Evolutionary conservation across 2,113 vertebrate species (phyloP).

Genomic region (Macaca mulatta): DNA sequence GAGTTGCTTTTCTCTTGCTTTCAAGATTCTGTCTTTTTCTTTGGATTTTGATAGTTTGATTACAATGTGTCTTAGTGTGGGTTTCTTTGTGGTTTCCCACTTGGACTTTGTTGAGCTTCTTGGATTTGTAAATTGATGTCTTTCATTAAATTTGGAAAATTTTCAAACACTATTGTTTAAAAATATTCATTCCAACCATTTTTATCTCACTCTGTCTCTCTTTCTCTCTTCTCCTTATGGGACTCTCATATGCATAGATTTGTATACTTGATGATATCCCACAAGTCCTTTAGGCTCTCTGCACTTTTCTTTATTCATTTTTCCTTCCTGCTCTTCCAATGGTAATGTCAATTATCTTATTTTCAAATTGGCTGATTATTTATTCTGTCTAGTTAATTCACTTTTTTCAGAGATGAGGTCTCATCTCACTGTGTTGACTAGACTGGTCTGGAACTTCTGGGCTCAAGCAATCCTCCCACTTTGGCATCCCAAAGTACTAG

Average conservation of each 20-base stretch:
- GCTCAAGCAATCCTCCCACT: too few species aligned
- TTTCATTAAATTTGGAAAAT: neutral
- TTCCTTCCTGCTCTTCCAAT: neutral
- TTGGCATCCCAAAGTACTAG: too few species aligned
- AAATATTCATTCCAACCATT: neutral
- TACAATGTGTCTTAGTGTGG: neutral
- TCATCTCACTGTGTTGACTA: too few species aligned
- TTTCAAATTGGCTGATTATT: neutral
- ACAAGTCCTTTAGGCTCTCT: neutral
- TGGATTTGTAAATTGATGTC: neutral
- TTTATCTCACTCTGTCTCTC: neutral
- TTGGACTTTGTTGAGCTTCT: neutral
- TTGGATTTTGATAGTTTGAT: neutral
- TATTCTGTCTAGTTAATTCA: too few species aligned
- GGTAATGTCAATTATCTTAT: neutral
- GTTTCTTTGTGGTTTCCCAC: neutral
- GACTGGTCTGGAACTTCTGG: too few species aligned
- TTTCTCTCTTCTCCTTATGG: neutral
- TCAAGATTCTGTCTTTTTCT: neutral
- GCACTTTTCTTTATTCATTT: neutral
- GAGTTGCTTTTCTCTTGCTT: neutral
- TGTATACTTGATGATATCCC: neutral
- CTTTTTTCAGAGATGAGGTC: too few species aligned
- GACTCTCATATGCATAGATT: neutral
- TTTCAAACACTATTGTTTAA: neutral